Base-by-base conservation (phyloP, 2,888 invertebrate species). In the Stramonita haemastoma region DNA sequence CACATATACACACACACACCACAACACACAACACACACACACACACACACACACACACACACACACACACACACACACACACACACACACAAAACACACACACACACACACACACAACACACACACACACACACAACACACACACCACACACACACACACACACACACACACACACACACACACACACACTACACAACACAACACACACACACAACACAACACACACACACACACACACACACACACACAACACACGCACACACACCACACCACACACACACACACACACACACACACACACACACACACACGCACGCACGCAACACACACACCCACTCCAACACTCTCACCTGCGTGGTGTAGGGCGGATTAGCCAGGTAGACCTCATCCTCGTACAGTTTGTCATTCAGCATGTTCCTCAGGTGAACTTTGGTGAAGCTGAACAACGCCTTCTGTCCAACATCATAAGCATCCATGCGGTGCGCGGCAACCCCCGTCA, bases 361-460 rank as follows among this genome's bases (percentile, higher is more conserved):
- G 96, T 98, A 98, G 90, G 98, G 98, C 96, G 98, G 98, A 95
- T 98, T 97, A 94, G 98, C 98, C 95, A 98, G 97, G 93, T 98
- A 97, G 95, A 98, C 98, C 92, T 98, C 98, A 96, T 98, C 98
- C 96, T 98, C 97, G 93, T 97, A 97, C 92, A 98, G 97, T 95
- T 98, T 98, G 96, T 98, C 98, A 94, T 98, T 97, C 91, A 98
- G 97, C 94, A 98, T 97, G 95, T 98, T 97, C 96, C 98, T 97
- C 94, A 98, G 96, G 96, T 98, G 98, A 95, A 98, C 97, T 89
- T 94, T 94, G 13, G 95, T 94, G 89, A 95, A 98, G 11, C 92
- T 93, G 84, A 94, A 89, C 77, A 93, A 86, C 26, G 94, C 94
- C 6, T 92, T 92, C 88, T 94, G 94, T 8, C 94, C 98, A 95